These are phyloP conservation scores for Rhabdomys dilectus DNA, from an alignment of 2,113 vertebrate genomes.

Conservation along the genomic window DNA sequence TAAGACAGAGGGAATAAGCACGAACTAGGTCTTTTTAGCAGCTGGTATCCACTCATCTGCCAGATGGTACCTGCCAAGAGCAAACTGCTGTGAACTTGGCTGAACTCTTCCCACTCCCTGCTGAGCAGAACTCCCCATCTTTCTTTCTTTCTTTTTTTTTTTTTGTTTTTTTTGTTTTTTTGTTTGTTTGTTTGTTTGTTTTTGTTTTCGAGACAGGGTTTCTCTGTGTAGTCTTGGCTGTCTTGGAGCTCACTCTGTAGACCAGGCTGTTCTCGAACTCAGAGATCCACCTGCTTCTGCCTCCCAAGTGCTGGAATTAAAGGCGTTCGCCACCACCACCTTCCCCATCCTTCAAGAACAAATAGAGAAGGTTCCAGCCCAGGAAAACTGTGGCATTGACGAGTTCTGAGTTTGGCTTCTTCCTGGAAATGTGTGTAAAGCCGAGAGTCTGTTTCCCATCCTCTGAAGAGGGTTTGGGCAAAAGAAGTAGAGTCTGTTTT, in stretches of 20 bases:
- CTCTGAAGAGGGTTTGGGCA: neutral
- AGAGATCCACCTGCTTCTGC: too few species aligned
- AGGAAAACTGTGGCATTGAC: neutral
- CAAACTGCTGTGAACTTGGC: neutral
- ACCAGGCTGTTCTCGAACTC: too few species aligned
- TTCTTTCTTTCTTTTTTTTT: too few species aligned
- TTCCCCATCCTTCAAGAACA: neutral
- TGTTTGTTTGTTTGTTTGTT: too few species aligned
- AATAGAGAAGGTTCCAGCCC: neutral
- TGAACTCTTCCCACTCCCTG: neutral
- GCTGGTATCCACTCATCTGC: neutral
- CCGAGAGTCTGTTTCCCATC: neutral
- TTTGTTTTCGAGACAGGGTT: too few species aligned
- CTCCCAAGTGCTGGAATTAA: too few species aligned
- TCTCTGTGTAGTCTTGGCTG: too few species aligned
- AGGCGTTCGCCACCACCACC: too few species aligned
- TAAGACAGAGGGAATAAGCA: neutral
- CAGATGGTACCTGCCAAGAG: neutral
- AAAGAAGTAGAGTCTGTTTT: neutral
- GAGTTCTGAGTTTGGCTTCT: neutral
- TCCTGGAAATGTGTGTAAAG: conserved; percentile 4
- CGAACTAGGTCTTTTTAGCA: accelerated
- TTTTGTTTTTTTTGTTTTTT: too few species aligned
- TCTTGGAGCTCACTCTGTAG: too few species aligned
- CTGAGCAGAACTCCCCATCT: neutral